Conservation (phyloP, 2,797 vertebrate genomes). For the Fringilla coelebs region DNA sequence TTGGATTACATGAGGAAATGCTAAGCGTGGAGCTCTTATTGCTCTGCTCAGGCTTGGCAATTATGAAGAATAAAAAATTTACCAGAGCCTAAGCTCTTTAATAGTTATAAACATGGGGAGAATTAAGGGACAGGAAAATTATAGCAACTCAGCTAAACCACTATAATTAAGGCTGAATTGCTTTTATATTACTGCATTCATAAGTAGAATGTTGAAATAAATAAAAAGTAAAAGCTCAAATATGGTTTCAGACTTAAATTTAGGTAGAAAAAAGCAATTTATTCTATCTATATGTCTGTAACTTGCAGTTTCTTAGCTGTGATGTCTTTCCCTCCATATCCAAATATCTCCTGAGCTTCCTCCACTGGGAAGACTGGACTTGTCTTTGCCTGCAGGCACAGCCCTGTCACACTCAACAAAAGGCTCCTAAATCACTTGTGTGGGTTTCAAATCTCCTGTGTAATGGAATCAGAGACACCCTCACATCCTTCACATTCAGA, state of each 20-base stretch:
- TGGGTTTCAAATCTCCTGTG: not conserved
- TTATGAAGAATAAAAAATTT: slow-evolving; percentile 66
- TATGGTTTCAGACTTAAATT: not conserved
- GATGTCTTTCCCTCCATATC: not conserved
- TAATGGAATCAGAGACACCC: not conserved
- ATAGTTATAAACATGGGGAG: slow-evolving; percentile 57
- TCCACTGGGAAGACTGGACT: not conserved
- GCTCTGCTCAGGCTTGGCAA: slow-evolving; percentile 47
- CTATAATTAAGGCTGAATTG: slow-evolving; percentile 68
- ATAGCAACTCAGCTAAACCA: slow-evolving; percentile 58
- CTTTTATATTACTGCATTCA: slow-evolving; percentile 52
- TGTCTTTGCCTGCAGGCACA: not conserved
- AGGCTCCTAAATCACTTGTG: not conserved
- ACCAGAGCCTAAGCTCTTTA: slow-evolving; percentile 47
- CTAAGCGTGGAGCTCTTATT: slow-evolving; percentile 45
- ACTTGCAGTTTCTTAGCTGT: not conserved
- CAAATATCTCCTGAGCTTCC: not conserved
- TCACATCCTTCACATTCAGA: not conserved
- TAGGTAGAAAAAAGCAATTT: not conserved
- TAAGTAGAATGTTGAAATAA: slow-evolving; percentile 64
- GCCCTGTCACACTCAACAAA: not conserved
- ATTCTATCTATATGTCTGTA: not conserved
- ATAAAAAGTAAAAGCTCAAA: slow-evolving; percentile 53
- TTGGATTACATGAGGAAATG: slow-evolving; percentile 33
- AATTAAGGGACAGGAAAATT: slow-evolving; percentile 68